Evolutionary conservation across 1,140 invertebrate species (phyloP), one percentile per base, ranked within the genome.

Genomic region (Laodelphax striatellus): DNA sequence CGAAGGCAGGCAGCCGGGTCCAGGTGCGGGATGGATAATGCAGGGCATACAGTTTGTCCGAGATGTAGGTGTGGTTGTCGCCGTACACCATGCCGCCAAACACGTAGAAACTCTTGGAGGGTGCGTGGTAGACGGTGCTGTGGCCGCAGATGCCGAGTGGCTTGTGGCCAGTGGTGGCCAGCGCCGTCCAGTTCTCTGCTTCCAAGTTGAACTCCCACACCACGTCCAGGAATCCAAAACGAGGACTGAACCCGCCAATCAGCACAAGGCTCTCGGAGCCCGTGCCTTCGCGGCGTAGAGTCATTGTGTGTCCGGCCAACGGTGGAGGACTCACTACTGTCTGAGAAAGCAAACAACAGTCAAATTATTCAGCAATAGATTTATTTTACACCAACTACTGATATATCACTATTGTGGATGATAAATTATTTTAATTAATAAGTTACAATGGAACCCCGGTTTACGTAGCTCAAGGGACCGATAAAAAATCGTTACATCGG

Each of bases 81-180:
- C 80, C 78, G 67, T 86, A 90, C 2, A 84, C 72, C 67, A 90
- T 87, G 14, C 94, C 94, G 28, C 94, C 94, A 74, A 90, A 96
- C 0, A 97, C 76, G 69, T 94, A 98, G 44, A 97, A 80, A 64
- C 87, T 90, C 62, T 91, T 82, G 0, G 87, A 87, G 24, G 79
- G 79, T 0, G 77, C 72, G 66, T 96, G 88, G 70, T 92, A 97
- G 0, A 95, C 88, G 0, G 92, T 87, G 38, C 84, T 88, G 71
- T 97, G 94, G 0, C 93, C 93, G 70, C 90, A 96, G 21, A 97
- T 68, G 76, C 79, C 90, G 1, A 84, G 72, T 10, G 92, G 90
- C 24, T 82, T 80, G 21, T 86, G 80, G 16, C 92, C 92, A 61
- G 75, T 74, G 0, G 83, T 84, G 14, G 77, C 73, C 42, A 90